phyloP scores from a whole-genome alignment of 2,888 invertebrate species.

The Stenichneumon culpator region DNA sequence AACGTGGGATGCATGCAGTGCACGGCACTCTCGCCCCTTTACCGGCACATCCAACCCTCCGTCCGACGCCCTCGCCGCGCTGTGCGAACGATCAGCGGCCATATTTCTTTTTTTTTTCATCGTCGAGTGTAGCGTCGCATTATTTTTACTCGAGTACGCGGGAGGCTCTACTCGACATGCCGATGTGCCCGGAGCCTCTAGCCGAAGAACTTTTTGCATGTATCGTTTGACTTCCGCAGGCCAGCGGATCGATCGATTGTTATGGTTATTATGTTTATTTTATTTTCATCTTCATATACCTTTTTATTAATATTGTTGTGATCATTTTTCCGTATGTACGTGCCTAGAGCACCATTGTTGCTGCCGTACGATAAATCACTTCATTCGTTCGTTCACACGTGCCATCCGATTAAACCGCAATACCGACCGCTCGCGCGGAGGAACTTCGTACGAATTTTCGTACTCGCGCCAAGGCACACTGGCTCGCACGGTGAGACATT shows the following conservation, averaged over 20 bases:
- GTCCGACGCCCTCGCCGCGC: constrained; percentile 56
- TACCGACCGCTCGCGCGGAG: background rate
- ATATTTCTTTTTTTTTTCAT: constrained; percentile 54
- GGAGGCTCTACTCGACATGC: constrained; percentile 31
- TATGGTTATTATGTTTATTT: too few relatives aligned
- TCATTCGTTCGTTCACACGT: background rate
- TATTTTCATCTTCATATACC: too few relatives aligned
- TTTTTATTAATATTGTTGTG: background rate
- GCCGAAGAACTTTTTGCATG: constrained; percentile 30
- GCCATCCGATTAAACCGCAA: constrained; percentile 65
- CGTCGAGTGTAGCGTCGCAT: constrained; percentile 46
- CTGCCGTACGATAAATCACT: too few relatives aligned
- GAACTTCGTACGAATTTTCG: too few relatives aligned
- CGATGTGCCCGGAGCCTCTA: constrained; percentile 38
- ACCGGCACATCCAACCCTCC: constrained; percentile 42
- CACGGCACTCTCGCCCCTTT: constrained; percentile 54
- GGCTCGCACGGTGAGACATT: too few relatives aligned
- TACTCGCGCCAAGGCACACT: too few relatives aligned
- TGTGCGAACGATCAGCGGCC: constrained; percentile 68
- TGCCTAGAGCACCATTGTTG: background rate
- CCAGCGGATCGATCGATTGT: constrained; percentile 17
- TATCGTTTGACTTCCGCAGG: constrained; percentile 63
- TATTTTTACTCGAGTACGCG: constrained; percentile 67
- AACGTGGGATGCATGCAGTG: constrained; percentile 12
- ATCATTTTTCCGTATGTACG: background rate